Base-by-base conservation (phyloP, 2,888 invertebrate genomes). In the Meghimatium bilineatum region DNA sequence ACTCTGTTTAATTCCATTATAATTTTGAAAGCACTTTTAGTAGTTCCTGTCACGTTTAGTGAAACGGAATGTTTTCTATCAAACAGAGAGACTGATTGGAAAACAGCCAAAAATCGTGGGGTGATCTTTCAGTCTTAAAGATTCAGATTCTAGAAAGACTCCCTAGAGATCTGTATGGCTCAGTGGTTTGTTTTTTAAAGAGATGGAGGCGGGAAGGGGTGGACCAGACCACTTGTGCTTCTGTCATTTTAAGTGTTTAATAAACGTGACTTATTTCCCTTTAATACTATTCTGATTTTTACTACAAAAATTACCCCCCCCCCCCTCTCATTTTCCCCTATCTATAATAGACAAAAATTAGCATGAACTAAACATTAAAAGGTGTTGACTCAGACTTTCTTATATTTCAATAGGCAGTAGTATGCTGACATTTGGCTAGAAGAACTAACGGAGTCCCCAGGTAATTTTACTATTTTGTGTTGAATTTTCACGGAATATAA, bases 221-320 rank as follows among this genome's bases (percentile, higher is more conserved):
- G 71, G 26, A 38, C 6, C 2, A 38, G 26, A 36, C 38, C 20
- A 17, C 17, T 36, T 71, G 38, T 71, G 71, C 23, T 38, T 38
- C 20, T 23, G 17, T 38, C 71, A 71, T 71, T 71, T 71, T 36
- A 26, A 71, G 38, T 71, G 71, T 71, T 71, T 34, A 71, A 38
- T 38, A 38, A 71, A 71, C 71, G 71, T 71, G 71, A 71, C 71
- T 71, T 71, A 14, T 71, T 23, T 1, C 20, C 38, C 36, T 71
- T 71, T 71, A 23, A 6, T 38, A 26, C 17, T 26, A 38, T 71
- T 71, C 23, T 23, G n/a, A n/a, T n/a, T n/a, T n/a, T n/a, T n/a
- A n/a, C n/a, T n/a, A n/a, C n/a, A n/a, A n/a, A n/a, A n/a, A n/a
- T n/a, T n/a, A n/a, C n/a, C n/a, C n/a, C n/a, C n/a, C n/a, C n/a